Conservation (phyloP, 2,113 vertebrate species). For the Ciconia maguari region DNA sequence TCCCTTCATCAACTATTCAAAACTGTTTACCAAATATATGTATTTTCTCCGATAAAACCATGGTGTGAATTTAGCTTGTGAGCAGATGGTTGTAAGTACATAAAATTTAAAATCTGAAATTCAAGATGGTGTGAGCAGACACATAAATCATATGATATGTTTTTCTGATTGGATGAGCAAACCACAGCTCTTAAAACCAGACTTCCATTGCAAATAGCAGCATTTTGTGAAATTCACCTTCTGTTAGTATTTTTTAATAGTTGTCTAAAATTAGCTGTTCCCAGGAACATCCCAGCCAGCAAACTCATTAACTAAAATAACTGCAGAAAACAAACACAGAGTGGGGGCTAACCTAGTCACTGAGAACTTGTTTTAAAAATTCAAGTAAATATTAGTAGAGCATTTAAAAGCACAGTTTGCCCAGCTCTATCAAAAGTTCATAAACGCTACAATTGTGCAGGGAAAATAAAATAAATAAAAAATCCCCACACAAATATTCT, state of each 20-base stretch:
- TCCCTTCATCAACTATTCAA: background rate
- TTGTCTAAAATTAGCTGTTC: constrained; percentile 58
- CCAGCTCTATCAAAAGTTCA: background rate
- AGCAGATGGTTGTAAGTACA: constrained; percentile 54
- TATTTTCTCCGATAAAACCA: constrained; percentile 4
- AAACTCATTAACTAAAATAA: constrained; percentile 60
- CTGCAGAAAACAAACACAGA: constrained; percentile 40
- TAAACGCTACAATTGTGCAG: background rate
- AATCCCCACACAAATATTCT: background rate
- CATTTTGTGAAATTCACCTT: constrained; percentile 63
- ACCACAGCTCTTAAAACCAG: constrained; percentile 51
- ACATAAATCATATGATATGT: constrained; percentile 53
- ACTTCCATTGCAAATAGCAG: constrained; percentile 51
- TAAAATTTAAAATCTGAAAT: constrained; percentile 61
- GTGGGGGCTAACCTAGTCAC: background rate
- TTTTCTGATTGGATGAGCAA: constrained; percentile 51
- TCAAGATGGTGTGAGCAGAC: constrained; percentile 45
- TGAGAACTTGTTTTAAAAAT: constrained; percentile 1
- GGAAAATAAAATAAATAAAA: background rate
- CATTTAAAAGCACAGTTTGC: background rate
- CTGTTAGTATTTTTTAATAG: constrained; percentile 61
- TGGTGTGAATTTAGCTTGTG: constrained; percentile 27
- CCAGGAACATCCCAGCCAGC: constrained; percentile 26
- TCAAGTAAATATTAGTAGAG: background rate
- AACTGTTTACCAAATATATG: constrained; percentile 25